Conservation (phyloP, 2,888 invertebrate genomes). For the Drosophila ezoana region DNA sequence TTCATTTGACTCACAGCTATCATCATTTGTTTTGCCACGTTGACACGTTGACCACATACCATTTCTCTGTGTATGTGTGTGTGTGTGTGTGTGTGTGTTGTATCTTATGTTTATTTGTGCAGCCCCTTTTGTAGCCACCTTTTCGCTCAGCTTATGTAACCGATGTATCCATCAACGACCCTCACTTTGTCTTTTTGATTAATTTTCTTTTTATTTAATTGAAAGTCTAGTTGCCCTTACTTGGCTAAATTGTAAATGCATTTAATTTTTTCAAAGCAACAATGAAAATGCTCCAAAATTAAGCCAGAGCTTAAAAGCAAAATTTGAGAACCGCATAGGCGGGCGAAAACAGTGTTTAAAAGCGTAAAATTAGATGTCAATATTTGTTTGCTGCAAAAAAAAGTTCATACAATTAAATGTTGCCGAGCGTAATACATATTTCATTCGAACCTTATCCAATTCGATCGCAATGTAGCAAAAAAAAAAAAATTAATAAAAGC, state of each 20-base stretch:
- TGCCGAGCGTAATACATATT: not conserved
- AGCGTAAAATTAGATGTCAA: not conserved
- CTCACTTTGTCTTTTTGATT: conserved; percentile 59
- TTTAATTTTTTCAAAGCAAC: conserved; percentile 40
- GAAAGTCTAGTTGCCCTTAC: conserved; percentile 59
- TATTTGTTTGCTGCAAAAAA: not conserved
- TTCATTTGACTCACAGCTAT: conserved; percentile 72
- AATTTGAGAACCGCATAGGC: not conserved
- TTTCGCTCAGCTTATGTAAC: conserved; percentile 14
- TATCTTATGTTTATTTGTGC: conserved; percentile 60
- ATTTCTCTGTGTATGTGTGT: conserved; percentile 13
- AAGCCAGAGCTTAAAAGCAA: not conserved
- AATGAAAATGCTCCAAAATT: not conserved
- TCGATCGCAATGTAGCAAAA: not conserved
- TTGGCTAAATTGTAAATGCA: conserved; percentile 53
- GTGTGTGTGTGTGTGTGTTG: conserved; percentile 24
- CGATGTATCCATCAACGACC: conserved; percentile 30
- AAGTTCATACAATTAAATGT: too few relatives aligned
- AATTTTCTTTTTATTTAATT: conserved; percentile 72
- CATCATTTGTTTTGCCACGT: conserved; percentile 77
- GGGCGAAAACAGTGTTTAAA: conserved; percentile 7
- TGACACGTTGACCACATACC: conserved; percentile 68
- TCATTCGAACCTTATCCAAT: not conserved
- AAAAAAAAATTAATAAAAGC: not conserved
- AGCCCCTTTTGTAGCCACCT: conserved; percentile 48